Percentiles rank a stretch among this genome's conserved stretches.
phyloP scores from a whole-genome alignment of 2,888 invertebrate species.

The Trichogramma evanescens region DNA sequence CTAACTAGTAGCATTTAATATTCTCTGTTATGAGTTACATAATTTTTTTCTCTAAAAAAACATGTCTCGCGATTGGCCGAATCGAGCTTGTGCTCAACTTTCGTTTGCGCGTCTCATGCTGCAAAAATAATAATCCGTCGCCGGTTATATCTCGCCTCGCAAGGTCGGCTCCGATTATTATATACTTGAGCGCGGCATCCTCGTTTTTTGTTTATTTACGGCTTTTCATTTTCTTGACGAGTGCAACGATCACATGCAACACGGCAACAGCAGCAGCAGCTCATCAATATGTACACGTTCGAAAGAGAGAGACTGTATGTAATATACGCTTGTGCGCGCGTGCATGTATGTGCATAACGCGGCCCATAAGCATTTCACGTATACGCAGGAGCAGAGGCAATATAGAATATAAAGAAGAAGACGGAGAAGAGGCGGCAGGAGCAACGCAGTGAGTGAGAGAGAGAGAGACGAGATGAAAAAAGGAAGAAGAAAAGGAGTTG shows the following conservation, averaged over 20 bases:
- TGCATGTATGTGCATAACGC: slow-evolving; percentile 2
- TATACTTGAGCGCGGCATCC: background rate
- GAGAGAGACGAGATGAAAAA: background rate
- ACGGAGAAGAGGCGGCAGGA: background rate
- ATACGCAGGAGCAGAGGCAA: background rate
- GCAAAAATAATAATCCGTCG: background rate
- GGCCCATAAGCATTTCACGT: too few relatives aligned
- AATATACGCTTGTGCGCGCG: background rate
- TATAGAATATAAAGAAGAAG: background rate
- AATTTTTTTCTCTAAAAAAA: too few relatives aligned
- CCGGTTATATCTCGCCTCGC: background rate
- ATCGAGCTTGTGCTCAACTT: too few relatives aligned
- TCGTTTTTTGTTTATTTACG: slow-evolving; percentile 18
- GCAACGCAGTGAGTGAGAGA: background rate
- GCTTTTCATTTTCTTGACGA: slow-evolving; percentile 8
- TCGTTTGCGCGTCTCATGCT: too few relatives aligned
- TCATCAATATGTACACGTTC: too few relatives aligned
- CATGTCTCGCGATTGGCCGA: too few relatives aligned
- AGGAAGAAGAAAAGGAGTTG: background rate
- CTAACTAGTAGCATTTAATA: too few relatives aligned
- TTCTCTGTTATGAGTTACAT: too few relatives aligned
- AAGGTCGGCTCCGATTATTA: too few relatives aligned
- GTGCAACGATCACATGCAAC: too few relatives aligned
- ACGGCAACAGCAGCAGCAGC: too few relatives aligned
- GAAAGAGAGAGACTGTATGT: background rate